Evolutionary conservation across 2,113 vertebrate genomes (phyloP).

Genomic region (Corythornis cristatus): DNA sequence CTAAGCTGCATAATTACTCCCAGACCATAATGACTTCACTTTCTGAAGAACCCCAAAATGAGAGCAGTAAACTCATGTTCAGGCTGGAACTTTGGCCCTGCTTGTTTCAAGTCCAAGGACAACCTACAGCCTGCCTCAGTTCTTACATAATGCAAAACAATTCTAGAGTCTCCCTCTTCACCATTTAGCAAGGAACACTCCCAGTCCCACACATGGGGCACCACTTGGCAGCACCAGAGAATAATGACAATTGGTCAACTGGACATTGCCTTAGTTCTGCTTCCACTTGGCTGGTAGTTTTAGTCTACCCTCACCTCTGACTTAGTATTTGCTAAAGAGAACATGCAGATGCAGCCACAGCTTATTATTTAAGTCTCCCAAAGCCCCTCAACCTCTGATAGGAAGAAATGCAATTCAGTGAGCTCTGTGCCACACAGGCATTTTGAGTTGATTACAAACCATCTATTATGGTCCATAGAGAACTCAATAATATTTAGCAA

Average conservation of each 20-base stretch:
- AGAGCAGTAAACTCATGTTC: not conserved
- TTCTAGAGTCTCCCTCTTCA: not conserved
- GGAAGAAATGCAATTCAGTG: not conserved
- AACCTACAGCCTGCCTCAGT: not conserved
- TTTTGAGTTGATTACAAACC: not conserved
- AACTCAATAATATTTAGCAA: not conserved
- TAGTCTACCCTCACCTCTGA: not conserved
- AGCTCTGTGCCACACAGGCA: not conserved
- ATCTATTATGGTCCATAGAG: not conserved
- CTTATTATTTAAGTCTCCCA: not conserved
- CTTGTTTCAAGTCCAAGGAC: slow-evolving; percentile 17
- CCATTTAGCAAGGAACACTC: not conserved
- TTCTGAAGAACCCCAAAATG: slow-evolving; percentile 20
- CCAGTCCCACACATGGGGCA: not conserved
- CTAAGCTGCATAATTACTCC: slow-evolving; percentile 34
- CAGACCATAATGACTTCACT: slow-evolving; percentile 8
- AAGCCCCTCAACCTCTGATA: not conserved
- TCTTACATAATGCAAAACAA: not conserved
- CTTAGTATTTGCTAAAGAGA: not conserved
- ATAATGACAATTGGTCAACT: not conserved
- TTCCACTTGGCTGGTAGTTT: slow-evolving; percentile 3
- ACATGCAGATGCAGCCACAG: not conserved
- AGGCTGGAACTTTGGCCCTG: not conserved
- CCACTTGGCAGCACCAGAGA: not conserved
- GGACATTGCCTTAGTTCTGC: not conserved